Evolutionary conservation across 2,888 invertebrate species (phyloP).

Genomic region (Polydesmus complanatus): DNA sequence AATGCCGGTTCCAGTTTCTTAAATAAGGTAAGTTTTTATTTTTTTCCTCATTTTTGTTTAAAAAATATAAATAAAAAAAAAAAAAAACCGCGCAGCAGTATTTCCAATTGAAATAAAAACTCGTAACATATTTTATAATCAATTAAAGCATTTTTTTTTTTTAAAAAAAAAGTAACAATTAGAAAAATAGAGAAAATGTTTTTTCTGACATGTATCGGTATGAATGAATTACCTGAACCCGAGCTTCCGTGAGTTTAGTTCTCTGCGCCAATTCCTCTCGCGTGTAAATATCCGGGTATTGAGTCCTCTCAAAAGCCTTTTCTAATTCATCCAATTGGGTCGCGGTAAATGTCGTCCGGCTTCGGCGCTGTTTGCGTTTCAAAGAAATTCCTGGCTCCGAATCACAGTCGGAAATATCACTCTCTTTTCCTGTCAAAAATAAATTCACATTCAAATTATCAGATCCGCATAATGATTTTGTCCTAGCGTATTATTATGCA

Average conservation of each 20-base stretch:
- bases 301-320: conserved; percentile 78
- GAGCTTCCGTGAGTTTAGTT: conserved; percentile 80
- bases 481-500: too few relatives aligned
- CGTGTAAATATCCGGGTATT: conserved; percentile 90
- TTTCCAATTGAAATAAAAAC: too few relatives aligned
- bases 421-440: conserved; percentile 29
- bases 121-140: too few relatives aligned
- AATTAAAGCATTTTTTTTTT: too few relatives aligned
- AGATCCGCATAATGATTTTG: too few relatives aligned
- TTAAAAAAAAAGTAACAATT: neutral
- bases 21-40: neutral
- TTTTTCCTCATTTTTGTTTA: neutral
- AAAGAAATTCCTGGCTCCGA: conserved; percentile 80
- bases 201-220: neutral
- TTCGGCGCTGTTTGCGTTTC: conserved; percentile 78
- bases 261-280: conserved; percentile 80
- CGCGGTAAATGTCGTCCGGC: conserved; percentile 85
- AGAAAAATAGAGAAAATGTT: neutral
- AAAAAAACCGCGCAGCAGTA: too few relatives aligned
- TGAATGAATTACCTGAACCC: conserved; percentile 67
- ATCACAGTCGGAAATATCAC: conserved; percentile 60
- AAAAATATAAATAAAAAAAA: neutral
- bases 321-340: conserved; percentile 84
- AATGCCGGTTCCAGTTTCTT: too few relatives aligned
- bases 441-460: too few relatives aligned